Percentiles rank a stretch among this genome's conserved stretches.
Conservation (phyloP, 2,888 invertebrate species). For the Microctonus aethiopoides region DNA sequence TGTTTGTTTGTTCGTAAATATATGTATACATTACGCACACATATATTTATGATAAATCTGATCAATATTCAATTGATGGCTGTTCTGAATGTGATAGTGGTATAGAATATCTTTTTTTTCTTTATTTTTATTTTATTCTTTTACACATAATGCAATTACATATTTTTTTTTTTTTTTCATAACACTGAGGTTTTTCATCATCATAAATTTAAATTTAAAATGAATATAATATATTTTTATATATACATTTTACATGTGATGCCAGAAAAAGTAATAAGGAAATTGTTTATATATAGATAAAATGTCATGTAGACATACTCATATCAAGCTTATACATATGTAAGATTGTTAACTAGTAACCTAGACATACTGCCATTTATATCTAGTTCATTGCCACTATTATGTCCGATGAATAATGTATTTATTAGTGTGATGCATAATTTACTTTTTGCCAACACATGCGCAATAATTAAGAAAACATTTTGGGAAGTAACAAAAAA, state of each 20-base stretch:
- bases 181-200: background rate
- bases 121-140: too few species aligned
- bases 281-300: slow-evolving; percentile 1
- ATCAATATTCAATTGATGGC: slow-evolving; percentile 36
- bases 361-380: slow-evolving; percentile 56
- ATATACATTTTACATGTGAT: background rate
- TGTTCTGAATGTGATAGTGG: background rate
- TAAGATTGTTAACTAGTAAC: slow-evolving; percentile 58
- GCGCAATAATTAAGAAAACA: background rate
- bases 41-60: slow-evolving; percentile 51
- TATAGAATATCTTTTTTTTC: background rate
- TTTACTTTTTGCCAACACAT: background rate
- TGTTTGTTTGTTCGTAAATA: slow-evolving; percentile 3
- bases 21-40: background rate
- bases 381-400: slow-evolving; percentile 63
- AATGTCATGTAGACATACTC: slow-evolving; percentile 42
- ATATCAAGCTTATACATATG: slow-evolving; percentile 51
- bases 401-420: slow-evolving; percentile 20
- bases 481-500: background rate
- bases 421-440: background rate
- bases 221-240: too few species aligned
- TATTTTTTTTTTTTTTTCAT: background rate
- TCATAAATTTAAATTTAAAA: background rate
- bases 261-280: background rate
- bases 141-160: background rate